Conservation (phyloP, 2,888 invertebrate genomes). For the Deilephila porcellus region DNA sequence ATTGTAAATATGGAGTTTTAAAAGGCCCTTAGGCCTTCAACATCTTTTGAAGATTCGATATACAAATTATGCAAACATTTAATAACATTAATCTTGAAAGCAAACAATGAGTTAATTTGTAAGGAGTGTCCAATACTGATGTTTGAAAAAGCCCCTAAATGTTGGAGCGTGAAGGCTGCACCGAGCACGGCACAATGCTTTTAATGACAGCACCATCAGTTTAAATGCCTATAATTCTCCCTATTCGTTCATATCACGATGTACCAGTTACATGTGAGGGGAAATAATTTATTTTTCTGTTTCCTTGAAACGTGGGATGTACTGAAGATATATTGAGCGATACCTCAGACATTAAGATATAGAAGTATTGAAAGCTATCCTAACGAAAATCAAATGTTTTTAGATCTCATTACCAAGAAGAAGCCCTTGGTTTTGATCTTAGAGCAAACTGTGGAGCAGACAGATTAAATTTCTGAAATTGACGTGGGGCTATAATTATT, state of each 20-base stretch:
- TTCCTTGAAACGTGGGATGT: not conserved
- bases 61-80: not conserved
- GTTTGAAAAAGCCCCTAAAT: conserved; percentile 10
- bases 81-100: conserved; percentile 13
- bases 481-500: no score
- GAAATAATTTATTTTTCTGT: conserved; percentile 11
- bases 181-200: not conserved
- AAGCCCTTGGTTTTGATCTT: no score
- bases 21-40: not conserved
- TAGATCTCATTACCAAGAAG: no score
- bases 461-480: no score
- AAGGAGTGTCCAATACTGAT: not conserved
- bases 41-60: not conserved
- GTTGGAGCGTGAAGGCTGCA: conserved; percentile 10
- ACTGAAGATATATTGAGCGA: no score
- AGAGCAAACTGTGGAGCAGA: no score
- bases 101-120: conserved; percentile 23
- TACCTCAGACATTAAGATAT: no score
- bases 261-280: conserved; percentile 8
- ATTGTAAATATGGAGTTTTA: not conserved
- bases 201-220: not conserved
- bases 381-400: no score
- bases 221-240: conserved; percentile 10
- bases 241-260: conserved; percentile 14
- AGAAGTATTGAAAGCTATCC: no score